These are phyloP conservation scores for Metaphire vulgaris DNA, from an alignment of 1,140 invertebrate species.

Conservation along the genomic window DNA sequence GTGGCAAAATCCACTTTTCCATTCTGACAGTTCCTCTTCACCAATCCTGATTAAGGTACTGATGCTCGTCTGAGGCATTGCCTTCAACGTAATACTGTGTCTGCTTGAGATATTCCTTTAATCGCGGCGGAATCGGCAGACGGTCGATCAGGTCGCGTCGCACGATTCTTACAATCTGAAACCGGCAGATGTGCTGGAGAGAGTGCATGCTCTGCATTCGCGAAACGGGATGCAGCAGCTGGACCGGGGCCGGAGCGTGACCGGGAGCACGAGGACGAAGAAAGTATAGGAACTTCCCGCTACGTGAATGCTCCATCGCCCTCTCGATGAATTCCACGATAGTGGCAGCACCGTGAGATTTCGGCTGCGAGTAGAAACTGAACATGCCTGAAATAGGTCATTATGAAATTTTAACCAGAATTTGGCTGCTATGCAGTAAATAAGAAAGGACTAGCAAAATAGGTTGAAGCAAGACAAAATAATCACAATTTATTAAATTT, in stretches of 20 bases:
- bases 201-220: constrained; percentile 88
- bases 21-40: no score
- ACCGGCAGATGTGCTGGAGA: constrained; percentile 66
- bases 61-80: no score
- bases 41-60: no score
- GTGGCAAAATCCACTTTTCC: no score
- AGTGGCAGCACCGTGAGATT: constrained; percentile 64
- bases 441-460: no score
- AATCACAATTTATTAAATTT: no score
- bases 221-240: constrained; percentile 90
- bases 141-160: constrained; percentile 78
- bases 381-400: constrained; percentile 95
- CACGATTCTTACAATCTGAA: constrained; percentile 64
- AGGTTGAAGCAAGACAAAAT: no score
- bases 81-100: constrained; percentile 10
- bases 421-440: no score
- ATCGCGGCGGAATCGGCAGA: constrained; percentile 77
- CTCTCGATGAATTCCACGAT: constrained; percentile 98
- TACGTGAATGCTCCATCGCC: constrained; percentile 86
- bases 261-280: constrained; percentile 73
- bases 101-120: constrained; percentile 79
- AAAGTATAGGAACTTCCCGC: constrained; percentile 91
- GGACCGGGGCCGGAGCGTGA: constrained; percentile 61
- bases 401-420: no score
- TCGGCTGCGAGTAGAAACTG: constrained; percentile 86